Conservation (phyloP, 2,888 invertebrate genomes). For the Spodoptera exigua region DNA sequence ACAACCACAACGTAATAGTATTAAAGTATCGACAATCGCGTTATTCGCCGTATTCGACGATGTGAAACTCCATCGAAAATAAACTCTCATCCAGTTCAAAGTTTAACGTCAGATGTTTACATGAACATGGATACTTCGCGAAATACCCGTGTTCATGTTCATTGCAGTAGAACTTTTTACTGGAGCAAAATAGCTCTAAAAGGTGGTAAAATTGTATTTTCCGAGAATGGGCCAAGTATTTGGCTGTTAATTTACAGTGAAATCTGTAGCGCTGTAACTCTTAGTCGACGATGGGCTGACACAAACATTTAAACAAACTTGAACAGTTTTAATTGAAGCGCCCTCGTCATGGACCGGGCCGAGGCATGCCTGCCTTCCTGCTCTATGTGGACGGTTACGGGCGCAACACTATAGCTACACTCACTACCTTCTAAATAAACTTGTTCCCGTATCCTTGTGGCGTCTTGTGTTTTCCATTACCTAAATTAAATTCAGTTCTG, state of each 20-base stretch:
- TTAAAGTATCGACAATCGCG: slow-evolving; percentile 68
- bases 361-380: slow-evolving; percentile 50
- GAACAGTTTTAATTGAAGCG: slow-evolving; percentile 84
- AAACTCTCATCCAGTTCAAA: slow-evolving; percentile 33
- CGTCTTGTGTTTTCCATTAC: slow-evolving; percentile 68
- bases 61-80: slow-evolving; percentile 41
- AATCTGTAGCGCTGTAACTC: slow-evolving; percentile 70
- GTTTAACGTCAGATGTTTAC: slow-evolving; percentile 39
- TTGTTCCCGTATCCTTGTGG: slow-evolving; percentile 45
- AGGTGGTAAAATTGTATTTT: slow-evolving; percentile 20
- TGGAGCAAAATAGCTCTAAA: slow-evolving; percentile 11
- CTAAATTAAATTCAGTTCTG: slow-evolving; percentile 70
- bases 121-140: slow-evolving; percentile 12
- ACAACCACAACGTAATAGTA: slow-evolving; percentile 67
- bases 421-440: slow-evolving; percentile 45
- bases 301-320: slow-evolving; percentile 85
- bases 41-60: slow-evolving; percentile 55
- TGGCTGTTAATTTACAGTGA: slow-evolving; percentile 66
- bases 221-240: slow-evolving; percentile 46
- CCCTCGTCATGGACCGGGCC: slow-evolving; percentile 72
- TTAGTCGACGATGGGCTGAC: slow-evolving; percentile 72
- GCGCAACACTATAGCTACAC: slow-evolving; percentile 61
- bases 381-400: slow-evolving; percentile 61
- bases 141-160: slow-evolving; percentile 15
- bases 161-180: slow-evolving; percentile 14